Evolutionary conservation across 2,888 invertebrate species (phyloP).

Genomic region (Allolobophora icterica): DNA sequence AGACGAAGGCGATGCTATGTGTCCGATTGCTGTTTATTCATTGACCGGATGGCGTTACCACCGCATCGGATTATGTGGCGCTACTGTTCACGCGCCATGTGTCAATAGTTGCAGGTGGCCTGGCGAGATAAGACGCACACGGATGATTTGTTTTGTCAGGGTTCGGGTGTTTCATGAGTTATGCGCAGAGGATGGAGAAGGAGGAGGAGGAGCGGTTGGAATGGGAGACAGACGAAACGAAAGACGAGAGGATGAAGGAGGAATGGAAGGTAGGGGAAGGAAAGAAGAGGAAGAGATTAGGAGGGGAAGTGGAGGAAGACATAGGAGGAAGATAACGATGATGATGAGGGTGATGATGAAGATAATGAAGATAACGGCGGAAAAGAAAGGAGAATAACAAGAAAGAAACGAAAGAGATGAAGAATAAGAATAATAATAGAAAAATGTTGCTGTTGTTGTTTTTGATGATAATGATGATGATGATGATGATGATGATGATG

Average conservation of each 20-base stretch:
- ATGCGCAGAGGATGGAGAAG: not conserved
- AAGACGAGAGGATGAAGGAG: not conserved
- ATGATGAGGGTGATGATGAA: constrained; percentile 33
- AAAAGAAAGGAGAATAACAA: not conserved
- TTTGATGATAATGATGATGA: constrained; percentile 27
- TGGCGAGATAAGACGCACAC: not conserved
- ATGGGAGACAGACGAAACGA: not conserved
- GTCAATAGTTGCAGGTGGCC: constrained; percentile 29
- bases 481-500: constrained; percentile 33
- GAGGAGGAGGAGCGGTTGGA: not conserved
- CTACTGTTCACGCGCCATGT: constrained; percentile 19
- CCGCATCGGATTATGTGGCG: constrained; percentile 1
- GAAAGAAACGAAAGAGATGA: not conserved
- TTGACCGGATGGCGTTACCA: not conserved
- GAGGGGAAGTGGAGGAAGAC: not conserved
- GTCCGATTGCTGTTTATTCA: not conserved
- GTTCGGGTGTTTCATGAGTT: constrained; percentile 6
- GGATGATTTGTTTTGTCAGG: not conserved
- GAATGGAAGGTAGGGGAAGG: not conserved
- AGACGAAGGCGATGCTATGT: constrained; percentile 35
- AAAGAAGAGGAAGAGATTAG: not conserved
- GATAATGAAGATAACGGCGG: not conserved
- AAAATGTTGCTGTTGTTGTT: constrained; percentile 19
- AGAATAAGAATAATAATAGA: not conserved
- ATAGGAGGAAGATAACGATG: constrained; percentile 26